Base-by-base conservation (phyloP, 2,797 vertebrate genomes). In the Phyllotis vaccarum region DNA sequence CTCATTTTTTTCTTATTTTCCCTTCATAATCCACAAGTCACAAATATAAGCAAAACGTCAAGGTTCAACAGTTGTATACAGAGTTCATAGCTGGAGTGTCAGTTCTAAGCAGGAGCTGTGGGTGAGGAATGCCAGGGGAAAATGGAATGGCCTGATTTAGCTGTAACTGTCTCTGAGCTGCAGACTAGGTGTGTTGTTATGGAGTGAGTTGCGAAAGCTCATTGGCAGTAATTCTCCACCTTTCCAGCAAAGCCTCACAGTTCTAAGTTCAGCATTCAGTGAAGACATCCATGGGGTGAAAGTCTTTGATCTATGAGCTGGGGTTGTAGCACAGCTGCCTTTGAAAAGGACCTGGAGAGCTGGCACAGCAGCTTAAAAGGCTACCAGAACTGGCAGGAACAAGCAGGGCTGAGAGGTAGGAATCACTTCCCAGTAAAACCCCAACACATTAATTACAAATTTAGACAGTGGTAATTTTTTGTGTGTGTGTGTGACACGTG, bases 1-100 rank as follows among this genome's bases (percentile, higher is more conserved):
- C 40, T 95, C 37, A 62, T 43, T 93, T 95, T 95, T 95, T 82
- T 88, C 74, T 94, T 49, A 43, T 94, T 76, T 86, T 16, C 29
- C 11, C 34, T 72, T 96, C 70, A 24, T 87, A 80, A 96, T 93
- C 52, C 34, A 49, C 88, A 58, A 92, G 40, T 96, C 76, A 96
- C 72, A 90, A 89, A 93, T 87, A 60, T 37, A 76, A 92, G 58
- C 72, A 81, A 80, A 93, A 68, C 66, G 6, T 81, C n/a, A 64
- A 88, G 13, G 14, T 56, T 46, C 62, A 90, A 80, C 31, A 75
- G 46, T 76, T 92, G 78, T 96, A 94, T 94, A 90, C 31, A 70
- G 79, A 93, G n/a, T 81, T 89, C 70, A 89, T 90, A 92, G 75
- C 46, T 6, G 1, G 52, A 31, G 21, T 89, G 27, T 46, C 12